Conservation (phyloP, 2,888 invertebrate genomes). For the Syrista parreyssii region DNA sequence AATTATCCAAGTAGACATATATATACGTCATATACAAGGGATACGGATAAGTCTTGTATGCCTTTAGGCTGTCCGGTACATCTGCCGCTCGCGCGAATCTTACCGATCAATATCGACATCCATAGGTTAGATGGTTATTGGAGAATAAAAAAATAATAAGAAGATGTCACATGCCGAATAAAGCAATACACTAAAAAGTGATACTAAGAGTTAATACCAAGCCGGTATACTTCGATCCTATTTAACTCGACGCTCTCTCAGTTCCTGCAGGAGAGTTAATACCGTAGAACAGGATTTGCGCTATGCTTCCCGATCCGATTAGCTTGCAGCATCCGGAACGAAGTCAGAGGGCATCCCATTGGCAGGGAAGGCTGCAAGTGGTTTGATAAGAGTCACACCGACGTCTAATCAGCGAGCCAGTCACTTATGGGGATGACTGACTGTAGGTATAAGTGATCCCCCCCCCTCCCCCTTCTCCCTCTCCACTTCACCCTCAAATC, state of each 20-base stretch:
- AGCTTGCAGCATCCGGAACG: slow-evolving; percentile 24
- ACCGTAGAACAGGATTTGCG: slow-evolving; percentile 29
- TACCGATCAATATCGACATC: neutral
- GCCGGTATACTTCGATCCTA: neutral
- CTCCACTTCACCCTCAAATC: neutral
- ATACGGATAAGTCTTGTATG: neutral
- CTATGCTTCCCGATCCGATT: slow-evolving; percentile 40
- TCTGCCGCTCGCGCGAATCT: neutral
- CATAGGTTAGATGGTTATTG: neutral
- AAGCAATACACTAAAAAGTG: neutral
- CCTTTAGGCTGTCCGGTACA: neutral
- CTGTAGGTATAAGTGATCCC: neutral
- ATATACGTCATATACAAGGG: neutral
- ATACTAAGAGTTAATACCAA: neutral
- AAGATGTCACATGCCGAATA: neutral
- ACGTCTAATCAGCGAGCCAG: slow-evolving; percentile 8
- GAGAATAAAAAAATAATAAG: neutral
- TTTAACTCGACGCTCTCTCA: neutral
- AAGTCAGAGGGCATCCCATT: neutral
- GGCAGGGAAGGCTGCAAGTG: slow-evolving; percentile 28
- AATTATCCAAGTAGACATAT: neutral
- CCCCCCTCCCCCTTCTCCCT: neutral
- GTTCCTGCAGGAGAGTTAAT: slow-evolving; percentile 8
- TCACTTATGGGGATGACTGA: neutral
- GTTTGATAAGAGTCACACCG: slow-evolving; percentile 33